Conservation (phyloP, 2,888 invertebrate genomes). For the Cryptocephalus moraei region DNA sequence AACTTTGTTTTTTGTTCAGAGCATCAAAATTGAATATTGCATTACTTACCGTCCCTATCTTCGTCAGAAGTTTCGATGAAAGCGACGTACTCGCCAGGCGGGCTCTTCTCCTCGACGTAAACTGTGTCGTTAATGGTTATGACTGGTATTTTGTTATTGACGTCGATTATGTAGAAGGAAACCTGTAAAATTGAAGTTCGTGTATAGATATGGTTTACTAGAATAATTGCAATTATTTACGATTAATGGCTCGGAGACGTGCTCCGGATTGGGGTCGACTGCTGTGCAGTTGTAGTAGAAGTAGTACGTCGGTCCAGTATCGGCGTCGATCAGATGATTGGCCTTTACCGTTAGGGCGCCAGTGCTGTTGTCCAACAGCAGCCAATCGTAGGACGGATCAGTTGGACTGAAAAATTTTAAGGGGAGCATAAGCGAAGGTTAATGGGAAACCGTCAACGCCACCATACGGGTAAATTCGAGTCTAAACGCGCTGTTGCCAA, state of each 20-base stretch:
- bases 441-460: too few species aligned
- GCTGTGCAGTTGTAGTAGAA: slow-evolving; percentile 47
- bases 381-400: slow-evolving; percentile 38
- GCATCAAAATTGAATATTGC: too few species aligned
- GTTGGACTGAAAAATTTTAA: slow-evolving; percentile 31
- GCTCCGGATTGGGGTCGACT: slow-evolving; percentile 32
- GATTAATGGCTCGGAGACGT: too few species aligned
- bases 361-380: slow-evolving; percentile 41
- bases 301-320: slow-evolving; percentile 31
- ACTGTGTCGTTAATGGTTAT: slow-evolving; percentile 24
- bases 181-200: slow-evolving; percentile 35
- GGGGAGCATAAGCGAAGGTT: too few species aligned
- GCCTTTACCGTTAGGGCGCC: slow-evolving; percentile 45
- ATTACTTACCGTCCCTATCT: slow-evolving; percentile 45
- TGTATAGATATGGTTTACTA: too few species aligned
- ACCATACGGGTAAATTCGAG: too few species aligned
- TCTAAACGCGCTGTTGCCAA: too few species aligned
- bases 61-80: slow-evolving; percentile 40
- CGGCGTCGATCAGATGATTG: slow-evolving; percentile 43
- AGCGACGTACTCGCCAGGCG: slow-evolving; percentile 35
- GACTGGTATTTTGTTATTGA: slow-evolving; percentile 48
- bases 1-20: too few species aligned
- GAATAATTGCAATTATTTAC: too few species aligned
- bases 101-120: slow-evolving; percentile 44
- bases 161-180: slow-evolving; percentile 46